Base-by-base conservation (phyloP, 2,113 vertebrate genomes). In the Martes martes region DNA sequence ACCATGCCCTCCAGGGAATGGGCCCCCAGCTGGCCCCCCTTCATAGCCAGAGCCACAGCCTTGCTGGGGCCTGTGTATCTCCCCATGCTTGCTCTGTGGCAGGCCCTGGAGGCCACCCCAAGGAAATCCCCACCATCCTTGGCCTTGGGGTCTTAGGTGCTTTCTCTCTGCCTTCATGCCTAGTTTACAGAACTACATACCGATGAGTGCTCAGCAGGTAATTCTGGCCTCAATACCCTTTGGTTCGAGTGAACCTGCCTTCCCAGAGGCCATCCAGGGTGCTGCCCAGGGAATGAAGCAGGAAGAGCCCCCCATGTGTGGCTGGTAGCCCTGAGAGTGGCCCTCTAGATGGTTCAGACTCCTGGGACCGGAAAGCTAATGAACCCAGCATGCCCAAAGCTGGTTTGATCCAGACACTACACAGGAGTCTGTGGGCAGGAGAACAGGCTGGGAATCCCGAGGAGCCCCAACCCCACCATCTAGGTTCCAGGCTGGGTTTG, bases 21-120 rank as follows among this genome's bases (percentile, higher is more conserved):
- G 33, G 82, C 57, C 24, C 15, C 7, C 57, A 42, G 28, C 26
- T 2, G 42, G 63, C 2, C 15, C 28, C 80, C 15, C 91, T n/a
- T 18, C 2, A 23, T 1, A 21, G 15, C 33, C 36, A 10, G 0
- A 0, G 50, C 45, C 84, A n/a, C 52, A 45, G 65, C n/a, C 10
- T 16, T 50, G 4, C 36, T 26, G 5, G 36, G 57, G 36, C 61
- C 63, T 13, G 6, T 0, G 11, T 24, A 26, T 16, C 55, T 7
- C 7, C n/a, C 31, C 39, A 31, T 7, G 13, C 4, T 4, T 23
- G 24, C 26, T 45, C 18, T 47, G 6, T 4, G 28, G 11, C 50
- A 63, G 33, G 63, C 31, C 55, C 69, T 84, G 8, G 65, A n/a
- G 45, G 24, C 61, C 36, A 13, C 42, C 57, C 23, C 31, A 31